Evolutionary conservation across 2,113 vertebrate genomes (phyloP), one percentile per base, ranked within the genome.

Genomic region (Aphelocoma coerulescens): DNA sequence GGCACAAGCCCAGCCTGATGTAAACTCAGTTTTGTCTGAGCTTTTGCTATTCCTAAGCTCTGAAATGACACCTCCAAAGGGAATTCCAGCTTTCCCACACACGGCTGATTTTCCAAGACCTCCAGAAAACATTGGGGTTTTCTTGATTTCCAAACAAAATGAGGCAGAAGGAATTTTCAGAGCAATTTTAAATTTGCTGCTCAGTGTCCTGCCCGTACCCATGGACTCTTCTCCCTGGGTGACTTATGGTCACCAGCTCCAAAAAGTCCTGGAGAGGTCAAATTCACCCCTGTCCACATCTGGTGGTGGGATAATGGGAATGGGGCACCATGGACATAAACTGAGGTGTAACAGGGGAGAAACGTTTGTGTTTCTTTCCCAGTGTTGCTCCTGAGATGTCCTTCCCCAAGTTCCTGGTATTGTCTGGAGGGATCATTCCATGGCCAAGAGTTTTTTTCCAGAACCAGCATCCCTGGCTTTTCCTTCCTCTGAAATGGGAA

Each of bases 391-490:
- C 51, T 52, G 22, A 51, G 3, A 39, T n/a, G 37, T 51, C 32
- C 27, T 75, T 66, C n/a, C 24, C 28, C 24, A 16, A 2, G 4
- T 3, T 39, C 18, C 10, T 23, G 22, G 26, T 13, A 0, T 6
- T 20, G 6, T 10, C 48, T 39, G 30, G 20, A 26, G 11, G 4
- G 4, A 44, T 24, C 27, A 23, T 20, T 52, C 9, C 19, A 35
- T 0, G 2, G 24, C 19, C 58, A 65, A 41, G 22, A 10, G 1
- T 0, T n/a, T 55, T 55, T 30, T 78, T 32, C 43, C 30, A 48
- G 33, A n/a, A 61, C 37, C 16, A n/a, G 3, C 49, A 43, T 17
- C 8, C 33, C 30, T 33, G 30, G 30, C 1, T 65, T 39, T 90
- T 39, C 39, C 14, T 57, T 59, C 22, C 10, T 57, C 51, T 7